Evolutionary conservation across 2,113 vertebrate species (phyloP).

Genomic region (Pionites leucogaster): DNA sequence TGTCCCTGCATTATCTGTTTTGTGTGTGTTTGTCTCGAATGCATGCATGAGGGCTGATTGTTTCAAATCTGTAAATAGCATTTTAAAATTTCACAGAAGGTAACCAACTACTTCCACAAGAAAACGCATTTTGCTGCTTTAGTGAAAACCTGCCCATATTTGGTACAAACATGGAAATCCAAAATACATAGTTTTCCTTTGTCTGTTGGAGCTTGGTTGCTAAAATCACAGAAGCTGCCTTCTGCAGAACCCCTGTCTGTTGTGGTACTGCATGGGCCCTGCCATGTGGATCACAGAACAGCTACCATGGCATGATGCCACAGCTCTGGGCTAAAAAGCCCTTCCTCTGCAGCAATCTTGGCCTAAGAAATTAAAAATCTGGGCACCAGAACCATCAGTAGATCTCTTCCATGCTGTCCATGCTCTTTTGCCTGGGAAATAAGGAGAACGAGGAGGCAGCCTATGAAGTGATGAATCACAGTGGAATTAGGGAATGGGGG

Average conservation of each 20-base stretch:
- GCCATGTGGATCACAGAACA: accelerated
- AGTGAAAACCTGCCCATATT: background rate
- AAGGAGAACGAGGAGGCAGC: background rate
- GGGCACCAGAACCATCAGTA: background rate
- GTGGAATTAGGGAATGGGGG: background rate
- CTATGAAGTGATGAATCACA: background rate
- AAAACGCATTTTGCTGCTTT: background rate
- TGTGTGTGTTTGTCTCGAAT: background rate
- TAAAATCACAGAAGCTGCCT: background rate
- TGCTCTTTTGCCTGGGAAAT: background rate
- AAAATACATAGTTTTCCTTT: background rate
- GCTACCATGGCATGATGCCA: background rate
- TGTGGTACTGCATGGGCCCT: background rate
- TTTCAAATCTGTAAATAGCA: background rate
- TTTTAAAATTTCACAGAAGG: background rate
- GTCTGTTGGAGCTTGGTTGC: background rate
- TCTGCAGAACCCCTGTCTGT: background rate
- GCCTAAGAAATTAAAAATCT: background rate
- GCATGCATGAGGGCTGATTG: background rate
- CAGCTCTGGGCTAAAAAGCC: background rate
- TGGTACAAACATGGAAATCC: background rate
- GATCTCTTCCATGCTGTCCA: background rate
- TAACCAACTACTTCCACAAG: background rate
- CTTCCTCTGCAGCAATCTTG: background rate
- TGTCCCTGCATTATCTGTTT: background rate